Conservation (phyloP, 1,140 invertebrate genomes). For the Diabrotica undecimpunctata region DNA sequence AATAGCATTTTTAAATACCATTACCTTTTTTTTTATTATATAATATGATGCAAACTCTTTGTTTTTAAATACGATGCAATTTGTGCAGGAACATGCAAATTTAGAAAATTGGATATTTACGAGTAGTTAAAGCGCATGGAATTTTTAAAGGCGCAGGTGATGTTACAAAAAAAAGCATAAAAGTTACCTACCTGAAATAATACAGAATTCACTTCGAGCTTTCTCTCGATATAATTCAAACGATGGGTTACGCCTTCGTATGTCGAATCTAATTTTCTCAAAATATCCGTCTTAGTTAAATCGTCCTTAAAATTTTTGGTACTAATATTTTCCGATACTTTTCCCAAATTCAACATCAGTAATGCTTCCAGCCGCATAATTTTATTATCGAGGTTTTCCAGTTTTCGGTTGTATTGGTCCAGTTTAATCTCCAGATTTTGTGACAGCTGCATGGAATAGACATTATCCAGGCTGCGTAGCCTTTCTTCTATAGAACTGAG, state of each 20-base stretch:
- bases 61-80: no score
- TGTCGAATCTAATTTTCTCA: conserved; percentile 45
- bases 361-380: conserved; percentile 47
- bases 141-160: no score
- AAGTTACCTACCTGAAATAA: conserved; percentile 43
- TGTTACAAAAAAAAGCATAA: no score
- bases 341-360: conserved; percentile 44
- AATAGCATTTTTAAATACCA: no score
- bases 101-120: no score
- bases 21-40: no score
- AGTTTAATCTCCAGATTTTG: conserved; percentile 52
- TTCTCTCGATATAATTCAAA: conserved; percentile 45
- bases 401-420: conserved; percentile 47
- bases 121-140: no score
- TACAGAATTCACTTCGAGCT: conserved; percentile 40
- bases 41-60: no score
- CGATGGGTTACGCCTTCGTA: conserved; percentile 48
- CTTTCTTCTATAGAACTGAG: conserved; percentile 56
- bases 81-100: no score
- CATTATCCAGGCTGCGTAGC: conserved; percentile 53
- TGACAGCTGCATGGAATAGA: conserved; percentile 44
- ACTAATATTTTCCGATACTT: conserved; percentile 46
- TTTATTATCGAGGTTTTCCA: conserved; percentile 57
- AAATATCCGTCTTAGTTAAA: conserved; percentile 44
- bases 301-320: conserved; percentile 48